Evolutionary conservation across 2,113 vertebrate genomes (phyloP).

Genomic region (Nipponia nippon): DNA sequence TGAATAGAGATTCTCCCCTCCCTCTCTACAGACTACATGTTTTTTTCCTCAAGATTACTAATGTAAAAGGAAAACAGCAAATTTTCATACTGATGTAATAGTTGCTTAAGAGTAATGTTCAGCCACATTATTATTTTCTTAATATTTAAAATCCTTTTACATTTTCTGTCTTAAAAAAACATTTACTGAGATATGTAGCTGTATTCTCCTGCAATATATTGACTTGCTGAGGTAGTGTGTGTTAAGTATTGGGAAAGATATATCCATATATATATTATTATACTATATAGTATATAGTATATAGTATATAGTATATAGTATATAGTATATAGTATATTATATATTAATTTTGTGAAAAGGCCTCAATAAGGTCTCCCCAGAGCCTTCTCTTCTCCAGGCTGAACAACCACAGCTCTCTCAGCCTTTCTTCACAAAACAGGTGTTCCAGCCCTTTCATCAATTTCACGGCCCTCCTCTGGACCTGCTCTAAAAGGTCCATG

Average conservation of each 20-base stretch:
- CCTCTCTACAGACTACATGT: background rate
- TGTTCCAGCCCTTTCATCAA: background rate
- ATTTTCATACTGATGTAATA: background rate
- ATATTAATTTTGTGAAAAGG: too few relatives aligned
- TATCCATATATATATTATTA: background rate
- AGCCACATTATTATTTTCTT: background rate
- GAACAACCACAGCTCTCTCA: background rate
- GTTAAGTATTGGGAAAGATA: background rate
- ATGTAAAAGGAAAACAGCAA: background rate
- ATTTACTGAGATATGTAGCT: background rate
- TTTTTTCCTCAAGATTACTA: background rate
- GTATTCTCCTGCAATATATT: background rate
- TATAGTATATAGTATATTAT: too few relatives aligned
- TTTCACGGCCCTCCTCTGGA: background rate
- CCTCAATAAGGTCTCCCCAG: accelerated
- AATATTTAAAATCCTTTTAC: background rate
- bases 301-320: too few relatives aligned
- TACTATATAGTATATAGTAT: too few relatives aligned
- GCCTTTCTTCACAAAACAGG: background rate
- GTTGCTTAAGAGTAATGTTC: background rate
- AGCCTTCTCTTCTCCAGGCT: background rate
- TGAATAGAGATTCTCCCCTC: background rate
- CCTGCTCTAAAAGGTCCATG: background rate
- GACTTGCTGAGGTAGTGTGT: background rate
- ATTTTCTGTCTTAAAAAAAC: background rate